phyloP scores from a whole-genome alignment of 1,140 invertebrate species.

The Drosophila lacertosa region DNA sequence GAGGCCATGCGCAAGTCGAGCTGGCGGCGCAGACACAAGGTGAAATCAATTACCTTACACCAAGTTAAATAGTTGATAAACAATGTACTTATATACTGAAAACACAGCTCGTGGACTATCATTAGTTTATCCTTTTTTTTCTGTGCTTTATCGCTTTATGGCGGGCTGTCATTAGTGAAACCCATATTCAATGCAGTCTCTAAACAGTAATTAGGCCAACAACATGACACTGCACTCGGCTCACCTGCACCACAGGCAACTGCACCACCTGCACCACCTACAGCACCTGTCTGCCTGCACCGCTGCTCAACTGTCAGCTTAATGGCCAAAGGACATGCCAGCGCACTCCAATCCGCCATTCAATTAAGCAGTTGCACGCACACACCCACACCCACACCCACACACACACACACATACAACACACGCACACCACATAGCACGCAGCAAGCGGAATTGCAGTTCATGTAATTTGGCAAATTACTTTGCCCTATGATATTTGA shows the following conservation, averaged over 20 bases:
- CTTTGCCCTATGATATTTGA: constrained; percentile 17
- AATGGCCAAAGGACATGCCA: constrained; percentile 52
- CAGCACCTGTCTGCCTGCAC: constrained; percentile 4
- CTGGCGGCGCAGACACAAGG: constrained; percentile 56
- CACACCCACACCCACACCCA: background rate
- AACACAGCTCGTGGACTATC: background rate
- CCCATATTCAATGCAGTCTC: background rate
- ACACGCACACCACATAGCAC: background rate
- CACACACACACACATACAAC: background rate
- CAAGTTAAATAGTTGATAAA: constrained; percentile 14
- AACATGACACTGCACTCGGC: constrained; percentile 9
- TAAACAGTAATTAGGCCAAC: constrained; percentile 20
- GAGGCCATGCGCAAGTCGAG: constrained; percentile 49
- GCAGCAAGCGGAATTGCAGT: constrained; percentile 27
- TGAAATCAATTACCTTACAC: constrained; percentile 30
- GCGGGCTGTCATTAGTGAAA: background rate
- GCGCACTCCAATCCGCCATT: constrained; percentile 37
- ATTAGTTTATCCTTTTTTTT: background rate
- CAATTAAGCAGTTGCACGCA: constrained; percentile 36
- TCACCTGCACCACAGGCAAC: constrained; percentile 2
- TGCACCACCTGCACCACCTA: no score
- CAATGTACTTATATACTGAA: background rate
- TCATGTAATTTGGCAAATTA: constrained; percentile 60
- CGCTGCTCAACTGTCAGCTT: constrained; percentile 18
- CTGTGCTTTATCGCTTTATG: background rate